Conservation (phyloP, 2,888 invertebrate genomes). For the Rhabditoides inermis region DNA sequence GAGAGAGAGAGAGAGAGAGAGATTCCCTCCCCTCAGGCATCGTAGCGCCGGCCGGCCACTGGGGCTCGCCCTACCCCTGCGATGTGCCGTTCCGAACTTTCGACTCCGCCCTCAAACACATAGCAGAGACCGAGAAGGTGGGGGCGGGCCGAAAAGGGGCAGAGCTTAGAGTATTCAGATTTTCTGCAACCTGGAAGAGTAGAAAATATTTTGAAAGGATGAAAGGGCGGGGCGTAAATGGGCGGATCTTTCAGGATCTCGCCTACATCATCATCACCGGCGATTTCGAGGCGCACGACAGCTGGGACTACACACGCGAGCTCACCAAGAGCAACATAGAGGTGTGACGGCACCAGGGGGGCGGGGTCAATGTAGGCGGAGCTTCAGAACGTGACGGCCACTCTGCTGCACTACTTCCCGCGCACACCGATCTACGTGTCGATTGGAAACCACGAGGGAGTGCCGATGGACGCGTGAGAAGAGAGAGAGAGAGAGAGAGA, state of each 20-base stretch:
- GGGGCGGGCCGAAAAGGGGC: conserved; percentile 11
- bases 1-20: no score
- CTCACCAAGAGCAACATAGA: conserved; percentile 29
- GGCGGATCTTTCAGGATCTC: no score
- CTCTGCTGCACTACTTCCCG: conserved; percentile 62
- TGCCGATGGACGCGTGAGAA: conserved; percentile 83
- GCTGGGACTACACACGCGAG: conserved; percentile 70
- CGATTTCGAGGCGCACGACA: conserved; percentile 86
- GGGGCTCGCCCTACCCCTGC: conserved; percentile 53
- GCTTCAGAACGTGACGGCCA: conserved; percentile 30
- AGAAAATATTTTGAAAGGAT: no score
- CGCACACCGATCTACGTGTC: conserved; percentile 79
- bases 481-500: neutral
- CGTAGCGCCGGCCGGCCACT: conserved; percentile 52
- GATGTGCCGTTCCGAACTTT: conserved; percentile 52
- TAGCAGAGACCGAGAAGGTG: conserved; percentile 45
- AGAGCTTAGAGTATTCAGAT: no score
- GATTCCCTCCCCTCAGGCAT: no score
- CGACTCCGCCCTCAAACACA: conserved; percentile 51
- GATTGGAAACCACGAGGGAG: conserved; percentile 88
- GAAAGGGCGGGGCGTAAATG: no score
- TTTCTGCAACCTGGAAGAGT: no score
- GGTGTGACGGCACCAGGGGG: no score
- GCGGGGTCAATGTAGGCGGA: no score
- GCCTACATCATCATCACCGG: conserved; percentile 78